These are phyloP conservation scores for Agrilus planipennis DNA, from an alignment of 1,140 invertebrate genomes.

Conservation along the genomic window DNA sequence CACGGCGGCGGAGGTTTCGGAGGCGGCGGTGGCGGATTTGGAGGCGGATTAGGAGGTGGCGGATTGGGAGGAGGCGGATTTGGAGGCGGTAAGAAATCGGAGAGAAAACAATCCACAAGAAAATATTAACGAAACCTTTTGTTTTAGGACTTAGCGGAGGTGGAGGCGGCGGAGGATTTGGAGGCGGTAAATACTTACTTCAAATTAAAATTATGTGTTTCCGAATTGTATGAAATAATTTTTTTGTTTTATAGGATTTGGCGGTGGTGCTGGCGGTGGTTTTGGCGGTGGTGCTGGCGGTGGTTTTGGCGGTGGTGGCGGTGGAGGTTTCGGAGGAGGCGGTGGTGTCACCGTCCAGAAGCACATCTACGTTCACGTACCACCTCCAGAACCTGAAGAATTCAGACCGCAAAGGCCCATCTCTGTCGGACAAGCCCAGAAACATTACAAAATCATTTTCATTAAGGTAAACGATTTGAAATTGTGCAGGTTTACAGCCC, in stretches of 20 bases:
- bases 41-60: constrained; percentile 2
- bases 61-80: constrained; percentile 5
- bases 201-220: no score
- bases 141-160: constrained; percentile 11
- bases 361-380: constrained; percentile 78
- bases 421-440: constrained; percentile 51
- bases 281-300: constrained; percentile 10
- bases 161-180: constrained; percentile 12
- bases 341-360: constrained; percentile 57
- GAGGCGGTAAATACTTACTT: no score
- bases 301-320: constrained; percentile 8
- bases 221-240: no score
- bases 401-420: constrained; percentile 52
- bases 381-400: constrained; percentile 49
- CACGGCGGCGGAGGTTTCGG: background rate
- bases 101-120: background rate
- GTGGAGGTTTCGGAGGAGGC: constrained; percentile 31
- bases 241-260: constrained; percentile 4
- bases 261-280: constrained; percentile 12
- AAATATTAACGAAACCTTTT: background rate
- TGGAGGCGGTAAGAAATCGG: constrained; percentile 5
- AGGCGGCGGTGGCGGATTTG: background rate
- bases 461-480: constrained; percentile 45
- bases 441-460: constrained; percentile 85
- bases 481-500: constrained; percentile 5